These are phyloP conservation scores for Sceliomorpha sp. DNA, from an alignment of 2,888 invertebrate genomes.

Conservation along the genomic window DNA sequence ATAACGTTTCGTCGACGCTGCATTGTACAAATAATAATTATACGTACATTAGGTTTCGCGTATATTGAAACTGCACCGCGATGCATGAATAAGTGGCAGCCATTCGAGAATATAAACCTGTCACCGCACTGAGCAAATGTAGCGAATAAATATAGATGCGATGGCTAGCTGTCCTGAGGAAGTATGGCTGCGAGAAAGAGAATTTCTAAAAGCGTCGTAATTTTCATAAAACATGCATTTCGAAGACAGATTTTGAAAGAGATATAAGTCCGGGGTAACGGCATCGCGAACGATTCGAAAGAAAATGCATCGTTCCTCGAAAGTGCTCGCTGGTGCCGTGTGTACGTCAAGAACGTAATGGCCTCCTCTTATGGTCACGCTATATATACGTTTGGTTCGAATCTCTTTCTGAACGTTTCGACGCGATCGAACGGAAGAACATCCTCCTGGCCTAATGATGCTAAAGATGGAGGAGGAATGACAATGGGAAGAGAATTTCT, in stretches of 20 bases:
- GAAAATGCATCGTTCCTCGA: slow-evolving; percentile 60
- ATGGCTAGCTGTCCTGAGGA: slow-evolving; percentile 44
- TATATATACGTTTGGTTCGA: slow-evolving; percentile 41
- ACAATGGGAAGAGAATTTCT: no score
- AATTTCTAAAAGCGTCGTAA: slow-evolving; percentile 56
- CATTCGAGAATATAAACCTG: slow-evolving; percentile 19
- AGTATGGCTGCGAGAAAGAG: slow-evolving; percentile 44
- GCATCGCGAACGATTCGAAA: slow-evolving; percentile 55
- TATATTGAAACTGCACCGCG: slow-evolving; percentile 38
- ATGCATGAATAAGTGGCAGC: slow-evolving; percentile 33
- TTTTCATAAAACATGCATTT: slow-evolving; percentile 57
- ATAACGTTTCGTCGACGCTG: slow-evolving; percentile 45
- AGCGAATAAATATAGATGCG: slow-evolving; percentile 27
- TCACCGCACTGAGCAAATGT: slow-evolving; percentile 26
- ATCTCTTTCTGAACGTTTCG: slow-evolving; percentile 49
- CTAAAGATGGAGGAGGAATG: slow-evolving; percentile 37
- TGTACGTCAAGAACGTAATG: slow-evolving; percentile 53
- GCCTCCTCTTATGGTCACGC: slow-evolving; percentile 53
- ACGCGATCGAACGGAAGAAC: slow-evolving; percentile 54
- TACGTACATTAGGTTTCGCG: slow-evolving; percentile 36
- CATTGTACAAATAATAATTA: slow-evolving; percentile 50
- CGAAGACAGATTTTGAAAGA: slow-evolving; percentile 60
- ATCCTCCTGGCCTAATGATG: slow-evolving; percentile 53
- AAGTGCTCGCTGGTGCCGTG: slow-evolving; percentile 57
- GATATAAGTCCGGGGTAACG: slow-evolving; percentile 60